Percentiles rank a stretch among this genome's conserved stretches.
Conservation (phyloP, 1,140 invertebrate genomes). For the Andrena cerasifolii region DNA sequence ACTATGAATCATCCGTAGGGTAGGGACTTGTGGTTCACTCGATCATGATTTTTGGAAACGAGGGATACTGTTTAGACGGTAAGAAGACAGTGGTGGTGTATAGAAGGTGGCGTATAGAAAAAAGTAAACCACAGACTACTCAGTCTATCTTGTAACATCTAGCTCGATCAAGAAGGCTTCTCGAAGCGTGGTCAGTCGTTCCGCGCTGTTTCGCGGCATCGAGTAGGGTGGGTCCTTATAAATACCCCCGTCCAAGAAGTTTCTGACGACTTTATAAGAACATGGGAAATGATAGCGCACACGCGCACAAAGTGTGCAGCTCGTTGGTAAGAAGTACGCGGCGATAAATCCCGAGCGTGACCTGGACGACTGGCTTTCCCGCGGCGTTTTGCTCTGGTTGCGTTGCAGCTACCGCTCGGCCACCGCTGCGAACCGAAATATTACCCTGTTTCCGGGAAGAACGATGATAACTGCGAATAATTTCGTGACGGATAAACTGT, state of each 20-base stretch:
- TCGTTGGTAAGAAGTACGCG: conserved; percentile 68
- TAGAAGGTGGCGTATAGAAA: no score
- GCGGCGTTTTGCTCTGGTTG: conserved; percentile 75
- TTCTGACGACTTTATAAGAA: conserved; percentile 38
- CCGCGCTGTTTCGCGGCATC: no score
- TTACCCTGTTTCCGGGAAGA: conserved; percentile 70
- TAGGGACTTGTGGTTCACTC: not conserved
- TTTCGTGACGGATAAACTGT: conserved; percentile 71
- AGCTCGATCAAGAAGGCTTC: no score
- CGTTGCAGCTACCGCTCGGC: conserved; percentile 53
- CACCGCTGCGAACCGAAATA: conserved; percentile 65
- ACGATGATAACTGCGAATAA: conserved; percentile 75
- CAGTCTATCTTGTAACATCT: no score
- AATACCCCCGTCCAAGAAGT: conserved; percentile 36
- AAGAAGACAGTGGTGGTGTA: no score
- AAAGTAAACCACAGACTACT: no score
- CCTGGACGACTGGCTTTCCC: conserved; percentile 63
- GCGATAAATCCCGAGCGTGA: conserved; percentile 75
- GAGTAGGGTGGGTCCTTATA: conserved; percentile 6
- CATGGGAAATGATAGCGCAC: conserved; percentile 37
- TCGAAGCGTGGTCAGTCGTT: not conserved
- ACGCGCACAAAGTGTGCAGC: conserved; percentile 47
- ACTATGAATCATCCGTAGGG: not conserved
- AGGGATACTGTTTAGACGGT: not conserved
- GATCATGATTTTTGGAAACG: not conserved